Percentiles rank a stretch among this genome's conserved stretches.
Conservation (phyloP, 2,113 vertebrate species). For the Scortum barcoo region DNA sequence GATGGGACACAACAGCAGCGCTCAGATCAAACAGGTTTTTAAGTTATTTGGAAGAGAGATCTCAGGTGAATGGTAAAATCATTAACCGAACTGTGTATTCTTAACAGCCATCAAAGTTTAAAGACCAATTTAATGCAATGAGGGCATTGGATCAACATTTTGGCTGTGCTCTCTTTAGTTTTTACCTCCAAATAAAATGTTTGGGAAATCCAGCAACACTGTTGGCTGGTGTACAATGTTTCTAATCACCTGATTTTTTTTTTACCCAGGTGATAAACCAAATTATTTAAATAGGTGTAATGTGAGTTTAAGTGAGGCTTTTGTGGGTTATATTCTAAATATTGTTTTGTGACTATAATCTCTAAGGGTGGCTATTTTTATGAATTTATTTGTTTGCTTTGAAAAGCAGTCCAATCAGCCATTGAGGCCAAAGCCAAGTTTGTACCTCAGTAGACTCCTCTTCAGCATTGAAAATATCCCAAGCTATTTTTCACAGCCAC, state of each 20-base stretch:
- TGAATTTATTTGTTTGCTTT: constrained; percentile 33
- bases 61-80: not conserved
- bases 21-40: not conserved
- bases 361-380: constrained; percentile 28
- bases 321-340: constrained; percentile 20
- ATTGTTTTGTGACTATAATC: constrained; percentile 13
- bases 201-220: not conserved
- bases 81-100: not conserved
- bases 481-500: constrained; percentile 16
- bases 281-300: constrained; percentile 8
- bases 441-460: constrained; percentile 32
- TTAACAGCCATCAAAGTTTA: not conserved
- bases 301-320: constrained; percentile 15
- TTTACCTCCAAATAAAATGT: not conserved
- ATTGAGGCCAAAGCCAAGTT: constrained; percentile 35
- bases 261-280: not conserved
- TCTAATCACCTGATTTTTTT: not conserved
- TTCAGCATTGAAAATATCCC: constrained; percentile 23
- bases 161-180: not conserved
- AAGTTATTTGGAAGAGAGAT: too few species aligned
- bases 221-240: not conserved
- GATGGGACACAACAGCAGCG: not conserved
- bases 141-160: not conserved
- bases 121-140: not conserved
- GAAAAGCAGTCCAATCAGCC: constrained; percentile 14